phyloP scores from a whole-genome alignment of 2,797 vertebrate genomes.

The Naso thynnoides region DNA sequence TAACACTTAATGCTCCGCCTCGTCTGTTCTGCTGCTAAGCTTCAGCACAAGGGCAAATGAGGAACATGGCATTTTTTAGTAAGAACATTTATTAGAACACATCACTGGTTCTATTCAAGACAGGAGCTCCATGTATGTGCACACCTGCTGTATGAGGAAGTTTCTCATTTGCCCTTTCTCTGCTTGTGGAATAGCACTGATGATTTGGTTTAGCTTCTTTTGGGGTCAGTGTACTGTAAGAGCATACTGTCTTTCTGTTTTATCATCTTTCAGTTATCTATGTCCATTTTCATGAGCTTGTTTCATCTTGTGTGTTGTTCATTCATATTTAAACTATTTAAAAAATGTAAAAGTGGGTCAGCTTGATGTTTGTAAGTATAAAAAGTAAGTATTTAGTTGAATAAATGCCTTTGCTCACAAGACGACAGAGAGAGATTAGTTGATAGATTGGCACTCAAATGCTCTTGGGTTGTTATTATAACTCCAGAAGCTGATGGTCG shows the following conservation, averaged over 20 bases:
- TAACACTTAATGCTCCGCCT: slow-evolving; percentile 85
- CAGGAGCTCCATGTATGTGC: not conserved
- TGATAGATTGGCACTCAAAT: too few relatives aligned
- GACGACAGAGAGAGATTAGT: too few relatives aligned
- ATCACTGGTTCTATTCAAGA: slow-evolving; percentile 10
- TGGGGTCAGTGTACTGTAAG: slow-evolving; percentile 47
- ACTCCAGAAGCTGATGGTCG: slow-evolving; percentile 14
- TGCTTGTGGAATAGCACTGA: slow-evolving; percentile 39
- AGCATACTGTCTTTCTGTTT: slow-evolving; percentile 26
- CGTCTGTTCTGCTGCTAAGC: slow-evolving; percentile 70
- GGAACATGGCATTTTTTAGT: slow-evolving; percentile 28
- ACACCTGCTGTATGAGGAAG: not conserved
- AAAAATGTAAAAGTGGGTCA: slow-evolving; percentile 16
- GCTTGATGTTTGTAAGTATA: slow-evolving; percentile 5
- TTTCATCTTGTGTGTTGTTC: slow-evolving; percentile 40
- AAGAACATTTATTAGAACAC: not conserved
- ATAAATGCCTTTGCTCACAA: too few relatives aligned
- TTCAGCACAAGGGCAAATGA: slow-evolving; percentile 78
- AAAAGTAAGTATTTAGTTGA: not conserved
- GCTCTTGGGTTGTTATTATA: too few relatives aligned
- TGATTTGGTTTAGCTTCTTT: slow-evolving; percentile 24
- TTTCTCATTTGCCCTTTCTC: slow-evolving; percentile 71
- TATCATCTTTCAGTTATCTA: slow-evolving; percentile 42
- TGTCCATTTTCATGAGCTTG: slow-evolving; percentile 54
- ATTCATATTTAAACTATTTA: slow-evolving; percentile 22